Evolutionary conservation across 2,113 vertebrate genomes (phyloP), one percentile per base, ranked within the genome.

Genomic region (Baryphthengus martii): DNA sequence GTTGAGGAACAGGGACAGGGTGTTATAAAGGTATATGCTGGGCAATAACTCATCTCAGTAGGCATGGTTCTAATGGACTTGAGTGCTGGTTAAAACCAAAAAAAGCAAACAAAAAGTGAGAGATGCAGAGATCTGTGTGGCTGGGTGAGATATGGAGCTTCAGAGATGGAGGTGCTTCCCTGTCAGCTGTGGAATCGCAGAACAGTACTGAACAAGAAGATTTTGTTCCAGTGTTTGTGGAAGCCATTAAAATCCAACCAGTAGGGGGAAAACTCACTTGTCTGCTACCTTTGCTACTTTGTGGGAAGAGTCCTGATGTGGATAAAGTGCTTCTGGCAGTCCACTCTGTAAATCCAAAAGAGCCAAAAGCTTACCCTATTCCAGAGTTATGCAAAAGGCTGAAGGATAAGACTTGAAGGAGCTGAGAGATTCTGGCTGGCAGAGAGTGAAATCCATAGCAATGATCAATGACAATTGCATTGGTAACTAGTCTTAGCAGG

Each of bases 71-170:
- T 91, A 31, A 18, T 42, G 39, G 55, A 44, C 23, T 10, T 55
- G 49, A 33, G 33, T 13, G 6, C 33, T 21, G 40, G 26, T 3
- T 67, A 44, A 91, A 44, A 15, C 5, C 39, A 24, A 29, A 33
- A 53, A 53, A 84, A 20, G 5, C 31, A 89, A 50, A 58, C 12
- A 1, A 3, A n/a, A 10, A 63, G 25, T 18, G 42, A 63, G 33
- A 55, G 25, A 11, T 25, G 29, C 2, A 2, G 13, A 37, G 12
- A n/a, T 17, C 44, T 65, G 16, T 67, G 31, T 1, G 0, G 7
- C 5, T 75, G 17, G 23, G 8, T 93, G n/a, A 58, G 45, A 17
- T 6, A 37, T 21, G 3, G 4, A 59, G 5, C 25, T 31, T 19
- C 6, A 6, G 18, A 80, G 39, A 4, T 59, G 26, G 44, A 90